phyloP scores from a whole-genome alignment of 2,113 vertebrate genomes.

The Condylura cristata region DNA sequence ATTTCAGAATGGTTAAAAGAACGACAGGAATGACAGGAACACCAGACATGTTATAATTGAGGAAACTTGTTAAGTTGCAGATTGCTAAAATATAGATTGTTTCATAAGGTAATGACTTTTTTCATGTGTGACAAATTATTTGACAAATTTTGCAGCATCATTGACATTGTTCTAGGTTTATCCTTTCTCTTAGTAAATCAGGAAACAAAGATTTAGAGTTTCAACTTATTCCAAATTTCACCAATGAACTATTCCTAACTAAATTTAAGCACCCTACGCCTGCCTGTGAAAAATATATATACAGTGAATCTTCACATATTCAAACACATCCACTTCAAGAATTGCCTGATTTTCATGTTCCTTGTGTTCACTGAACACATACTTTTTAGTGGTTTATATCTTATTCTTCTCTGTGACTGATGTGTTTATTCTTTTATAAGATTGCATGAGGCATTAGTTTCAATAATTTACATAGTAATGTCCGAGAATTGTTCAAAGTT shows the following conservation, averaged over 20 bases:
- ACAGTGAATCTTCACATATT: background rate
- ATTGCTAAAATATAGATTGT: background rate
- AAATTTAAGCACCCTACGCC: background rate
- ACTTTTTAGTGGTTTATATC: background rate
- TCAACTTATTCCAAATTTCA: background rate
- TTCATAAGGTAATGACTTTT: background rate
- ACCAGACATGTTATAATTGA: background rate
- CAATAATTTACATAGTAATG: background rate
- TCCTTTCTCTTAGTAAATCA: conserved; percentile 2
- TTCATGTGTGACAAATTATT: background rate
- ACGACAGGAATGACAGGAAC: background rate
- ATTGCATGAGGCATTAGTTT: background rate
- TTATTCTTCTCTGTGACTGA: background rate
- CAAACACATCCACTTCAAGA: background rate
- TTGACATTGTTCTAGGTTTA: background rate
- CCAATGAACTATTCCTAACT: background rate
- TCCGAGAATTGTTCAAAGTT: background rate
- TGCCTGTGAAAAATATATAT: background rate
- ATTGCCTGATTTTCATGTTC: background rate
- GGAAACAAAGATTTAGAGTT: background rate
- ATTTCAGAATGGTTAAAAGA: background rate
- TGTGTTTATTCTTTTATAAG: background rate
- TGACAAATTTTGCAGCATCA: background rate
- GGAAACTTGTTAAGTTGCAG: background rate
- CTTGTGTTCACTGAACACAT: background rate